Conservation (phyloP, 2,113 vertebrate genomes). For the Chaetops frenatus region DNA sequence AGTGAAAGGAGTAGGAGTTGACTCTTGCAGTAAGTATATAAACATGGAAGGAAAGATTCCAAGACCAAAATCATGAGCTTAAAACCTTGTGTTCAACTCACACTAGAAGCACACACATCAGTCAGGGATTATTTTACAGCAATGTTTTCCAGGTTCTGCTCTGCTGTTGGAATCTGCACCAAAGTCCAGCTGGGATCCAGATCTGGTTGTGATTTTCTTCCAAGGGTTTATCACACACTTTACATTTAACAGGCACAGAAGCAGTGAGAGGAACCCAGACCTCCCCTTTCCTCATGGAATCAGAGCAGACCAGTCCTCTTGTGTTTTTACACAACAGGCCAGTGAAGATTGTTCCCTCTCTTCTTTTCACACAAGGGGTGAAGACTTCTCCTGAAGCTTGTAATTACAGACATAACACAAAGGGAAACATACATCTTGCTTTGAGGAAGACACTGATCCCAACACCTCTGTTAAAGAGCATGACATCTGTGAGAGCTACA, state of each 20-base stretch:
- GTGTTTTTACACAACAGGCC: background rate
- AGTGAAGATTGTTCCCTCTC: background rate
- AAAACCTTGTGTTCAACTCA: fast-evolving
- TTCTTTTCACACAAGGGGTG: background rate
- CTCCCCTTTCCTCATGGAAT: background rate
- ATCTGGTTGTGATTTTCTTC: background rate
- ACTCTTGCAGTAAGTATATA: background rate
- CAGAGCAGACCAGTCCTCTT: background rate
- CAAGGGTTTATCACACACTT: background rate
- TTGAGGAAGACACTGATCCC: background rate
- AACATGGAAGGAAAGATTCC: background rate
- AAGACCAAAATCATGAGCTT: background rate
- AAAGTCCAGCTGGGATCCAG: background rate
- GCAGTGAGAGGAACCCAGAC: background rate
- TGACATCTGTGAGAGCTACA: background rate
- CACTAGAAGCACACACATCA: background rate
- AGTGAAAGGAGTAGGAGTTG: background rate
- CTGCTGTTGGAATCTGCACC: background rate
- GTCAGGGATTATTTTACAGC: background rate
- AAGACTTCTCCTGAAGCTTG: background rate
- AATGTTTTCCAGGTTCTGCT: background rate
- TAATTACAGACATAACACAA: background rate
- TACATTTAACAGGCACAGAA: background rate
- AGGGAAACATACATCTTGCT: fast-evolving
- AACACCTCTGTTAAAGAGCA: background rate